Percentiles rank a stretch among this genome's conserved stretches.
Conservation (phyloP, 1,140 invertebrate species). For the Papilio aristodemus region DNA sequence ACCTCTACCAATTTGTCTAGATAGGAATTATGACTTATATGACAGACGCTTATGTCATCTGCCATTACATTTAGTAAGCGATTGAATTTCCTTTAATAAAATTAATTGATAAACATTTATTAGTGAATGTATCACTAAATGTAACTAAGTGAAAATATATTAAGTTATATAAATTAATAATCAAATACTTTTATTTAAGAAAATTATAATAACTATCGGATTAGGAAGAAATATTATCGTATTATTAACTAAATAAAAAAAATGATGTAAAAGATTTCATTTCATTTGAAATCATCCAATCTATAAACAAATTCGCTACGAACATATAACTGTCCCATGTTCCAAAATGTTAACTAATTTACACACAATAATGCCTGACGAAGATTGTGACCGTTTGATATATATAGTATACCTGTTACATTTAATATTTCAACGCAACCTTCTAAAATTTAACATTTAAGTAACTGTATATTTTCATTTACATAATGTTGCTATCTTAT, state of each 20-base stretch:
- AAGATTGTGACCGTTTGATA: conserved; percentile 28
- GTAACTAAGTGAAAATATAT: no score
- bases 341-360: conserved; percentile 36
- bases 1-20: no score
- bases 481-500: conserved; percentile 10
- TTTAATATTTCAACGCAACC: conserved; percentile 27
- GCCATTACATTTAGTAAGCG: no score
- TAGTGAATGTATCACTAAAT: no score
- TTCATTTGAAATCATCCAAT: conserved; percentile 24
- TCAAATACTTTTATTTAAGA: no score
- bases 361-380: conserved; percentile 35
- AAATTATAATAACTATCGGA: no score
- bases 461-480: conserved; percentile 17
- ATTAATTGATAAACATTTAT: no score
- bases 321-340: conserved; percentile 30
- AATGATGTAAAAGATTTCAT: background rate
- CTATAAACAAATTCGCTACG: conserved; percentile 16
- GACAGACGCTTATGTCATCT: no score
- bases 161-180: no score
- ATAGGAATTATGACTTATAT: no score
- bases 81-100: no score
- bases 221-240: no score
- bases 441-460: conserved; percentile 27
- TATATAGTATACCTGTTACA: conserved; percentile 30
- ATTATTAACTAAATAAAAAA: conserved; percentile 4